Base-by-base conservation (phyloP, 2,797 vertebrate species). In the Characodon lateralis region DNA sequence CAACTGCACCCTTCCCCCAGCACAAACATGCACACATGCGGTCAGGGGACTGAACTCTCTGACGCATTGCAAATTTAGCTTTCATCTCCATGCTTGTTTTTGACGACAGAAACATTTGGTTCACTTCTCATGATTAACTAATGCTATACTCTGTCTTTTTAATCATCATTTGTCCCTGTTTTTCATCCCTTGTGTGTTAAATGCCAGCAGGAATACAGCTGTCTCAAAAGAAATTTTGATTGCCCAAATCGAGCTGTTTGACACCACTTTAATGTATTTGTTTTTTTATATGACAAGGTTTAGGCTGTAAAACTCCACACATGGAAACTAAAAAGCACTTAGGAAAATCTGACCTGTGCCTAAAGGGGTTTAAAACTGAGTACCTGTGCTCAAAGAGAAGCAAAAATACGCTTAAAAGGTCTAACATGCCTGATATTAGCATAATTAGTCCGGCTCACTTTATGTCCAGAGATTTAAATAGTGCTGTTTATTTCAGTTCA, bases 1-100 rank as follows among this genome's bases (percentile, higher is more conserved):
- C 91, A 84, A 87, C 89, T 85, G 56, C 77, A 72, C 90, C 91
- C 89, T 78, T 68, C 90, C 90, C 89, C 91, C 76, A 77, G 72
- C 78, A 83, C 80, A 83, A 72, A 82, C 83, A 83, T 12, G 74
- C 78, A 76, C 69, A 56, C 86, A 80, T 72, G 74, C 76, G 58
- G 73, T 84, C 77, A 77, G 58, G 83, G 48, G 31, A 51, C 48
- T 53, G 9, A 81, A 84, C 72, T 55, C 84, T 82, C 55, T 76
- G 78, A 82, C 78, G 53, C 66, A 59, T 58, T 63, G 58, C 43
- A 65, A 51, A 66, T 76, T 22, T 39, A 43, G 51, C 51, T 77
- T 65, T 76, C 14, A 48, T 74, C 48, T 68, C 71, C 5, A 65
- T 35, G 26, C 66, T 74, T 14, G 13, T 78, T 74, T 51, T 41